Base-by-base conservation (phyloP, 2,888 invertebrate species). In the Quadriops clusia region DNA sequence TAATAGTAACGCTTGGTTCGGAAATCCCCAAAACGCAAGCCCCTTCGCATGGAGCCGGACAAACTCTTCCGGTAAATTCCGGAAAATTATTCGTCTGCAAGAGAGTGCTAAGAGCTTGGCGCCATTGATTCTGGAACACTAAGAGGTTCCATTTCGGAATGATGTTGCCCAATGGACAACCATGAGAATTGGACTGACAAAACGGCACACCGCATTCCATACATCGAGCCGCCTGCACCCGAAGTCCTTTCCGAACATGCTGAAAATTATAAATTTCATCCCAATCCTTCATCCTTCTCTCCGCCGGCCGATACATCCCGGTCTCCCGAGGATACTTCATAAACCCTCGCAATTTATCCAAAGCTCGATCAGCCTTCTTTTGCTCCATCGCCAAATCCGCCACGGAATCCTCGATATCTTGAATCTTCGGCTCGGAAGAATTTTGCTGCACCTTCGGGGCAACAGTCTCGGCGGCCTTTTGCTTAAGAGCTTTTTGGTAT, bases 181-280 rank as follows among this genome's bases (percentile, higher is more conserved):
- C 97, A 57, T 94, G 87, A 20, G 74, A 72, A 38, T 74, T 73
- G 18, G 87, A 87, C 56, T 91, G 90, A 55, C 98, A 98, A 68
- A 94, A 93, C 5, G 93, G 93, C n/a, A 98, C 93, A 13, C 97
- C 97, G 60, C 97, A 97, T 53, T 97, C 97, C 97, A 97, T 97
- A 56, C 97, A 98, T 23, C 93, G 72, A 1, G 94, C 91, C 2
- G 94, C 91, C 58, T 94, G 94, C 6, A 81, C 73, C 28, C 81
- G 70, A 23, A 98, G 68, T n/a, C 87, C 89, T 57, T 84, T 83
- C 5, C 89, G 76, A 5, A 97, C 89, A 44, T 80, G 79, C 9
- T 69, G 67, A 50, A 78, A 79, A 57, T 90, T 84, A 64, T 91
- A 95, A 41, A 98, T 87, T 67, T 98, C 98, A 41, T 89, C 80